Evolutionary conservation across 2,888 invertebrate genomes (phyloP), one percentile per base, ranked within the genome.

Genomic region (Orthosia gothica): DNA sequence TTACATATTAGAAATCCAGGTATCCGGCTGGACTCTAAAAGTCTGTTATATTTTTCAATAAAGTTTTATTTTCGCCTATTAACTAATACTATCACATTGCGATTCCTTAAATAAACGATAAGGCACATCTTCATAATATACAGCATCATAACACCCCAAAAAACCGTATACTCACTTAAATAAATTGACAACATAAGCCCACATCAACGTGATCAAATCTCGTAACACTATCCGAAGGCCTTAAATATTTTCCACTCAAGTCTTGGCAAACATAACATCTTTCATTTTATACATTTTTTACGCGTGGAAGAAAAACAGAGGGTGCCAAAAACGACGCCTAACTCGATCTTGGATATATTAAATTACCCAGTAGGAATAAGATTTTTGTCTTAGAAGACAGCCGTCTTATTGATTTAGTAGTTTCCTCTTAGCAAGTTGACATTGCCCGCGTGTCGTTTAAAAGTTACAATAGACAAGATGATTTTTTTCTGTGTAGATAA

Each of bases 281-380:
- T 18, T 66, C 69, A 69, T 85, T 85, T 81, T 74, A 73, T 77
- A 69, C 12, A 57, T 63, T 84, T 79, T 81, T 80, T 81, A 69
- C 62, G 83, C 58, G 47, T 57, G 45, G 62, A 75, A 66, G 68
- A 69, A 87, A 87, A 86, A 87, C 76, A 86, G 74, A 83, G 75
- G 69, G 64, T 69, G 79, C 52, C 70, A 76, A 75, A 78, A 80
- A 55, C 69, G 64, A 73, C 57, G 67, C 68, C 77, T 87, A 87
- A 87, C 83, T 88, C 79, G 83, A 87, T 87, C 77, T 82, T 45
- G 67, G 76, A 68, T 85, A 85, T 87, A 87, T 87, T 85, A 83
- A 82, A 85, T 87, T 87, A 87, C 80, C 70, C 70, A 58, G 45
- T 78, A 78, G 80, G 70, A 40, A 40, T 40, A 40, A 9, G 40